phyloP scores from a whole-genome alignment of 2,113 vertebrate species.

The Ellobius talpinus region DNA sequence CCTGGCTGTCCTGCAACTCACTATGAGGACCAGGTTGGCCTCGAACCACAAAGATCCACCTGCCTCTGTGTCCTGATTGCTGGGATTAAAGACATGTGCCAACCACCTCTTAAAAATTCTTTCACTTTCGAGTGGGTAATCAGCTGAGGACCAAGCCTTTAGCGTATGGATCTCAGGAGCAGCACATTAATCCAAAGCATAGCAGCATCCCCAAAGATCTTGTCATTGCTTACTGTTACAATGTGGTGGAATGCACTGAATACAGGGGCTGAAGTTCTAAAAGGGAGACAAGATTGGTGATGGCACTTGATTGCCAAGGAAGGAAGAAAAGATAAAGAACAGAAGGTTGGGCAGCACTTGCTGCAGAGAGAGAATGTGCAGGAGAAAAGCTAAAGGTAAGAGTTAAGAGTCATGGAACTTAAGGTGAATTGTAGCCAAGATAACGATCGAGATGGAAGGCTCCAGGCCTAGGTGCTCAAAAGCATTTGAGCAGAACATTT shows the following conservation, averaged over 20 bases:
- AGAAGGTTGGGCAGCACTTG: accelerated
- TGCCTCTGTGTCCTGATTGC: background rate
- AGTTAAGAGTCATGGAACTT: background rate
- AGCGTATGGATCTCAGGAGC: background rate
- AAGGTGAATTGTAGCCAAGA: background rate
- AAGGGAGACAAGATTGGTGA: background rate
- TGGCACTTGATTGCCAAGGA: background rate
- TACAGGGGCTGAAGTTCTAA: background rate
- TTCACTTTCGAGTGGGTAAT: background rate
- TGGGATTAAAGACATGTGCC: background rate
- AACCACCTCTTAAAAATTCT: background rate
- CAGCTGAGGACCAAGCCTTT: background rate
- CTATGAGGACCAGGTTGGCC: background rate
- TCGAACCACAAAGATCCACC: background rate
- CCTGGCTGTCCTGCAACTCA: background rate
- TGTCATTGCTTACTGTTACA: background rate
- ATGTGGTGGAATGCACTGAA: background rate
- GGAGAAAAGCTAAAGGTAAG: background rate
- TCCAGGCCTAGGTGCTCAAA: background rate
- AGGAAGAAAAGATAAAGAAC: background rate
- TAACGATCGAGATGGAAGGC: background rate
- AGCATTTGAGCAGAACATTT: background rate
- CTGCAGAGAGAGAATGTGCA: background rate
- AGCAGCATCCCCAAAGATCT: background rate
- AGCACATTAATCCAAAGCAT: background rate